Conservation (phyloP, 35 echinoderm and acorn worm species). For the Amphiura filiformis region DNA sequence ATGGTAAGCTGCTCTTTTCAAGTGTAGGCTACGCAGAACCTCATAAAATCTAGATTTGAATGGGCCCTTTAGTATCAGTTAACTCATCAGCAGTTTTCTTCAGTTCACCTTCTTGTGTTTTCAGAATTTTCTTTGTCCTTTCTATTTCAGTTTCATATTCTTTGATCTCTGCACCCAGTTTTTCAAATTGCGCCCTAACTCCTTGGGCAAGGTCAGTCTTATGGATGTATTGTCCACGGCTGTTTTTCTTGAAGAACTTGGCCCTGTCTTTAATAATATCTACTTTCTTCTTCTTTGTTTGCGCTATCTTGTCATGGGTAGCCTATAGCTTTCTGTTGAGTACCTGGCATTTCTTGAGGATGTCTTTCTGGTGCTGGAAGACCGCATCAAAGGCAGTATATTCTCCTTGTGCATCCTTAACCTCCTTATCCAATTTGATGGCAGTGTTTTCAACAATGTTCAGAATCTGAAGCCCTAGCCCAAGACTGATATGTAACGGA, state of each 20-base stretch:
- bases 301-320: not conserved
- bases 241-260: not conserved
- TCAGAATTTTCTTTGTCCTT: not conserved
- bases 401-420: not conserved
- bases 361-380: not conserved
- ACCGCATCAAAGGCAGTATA: not conserved
- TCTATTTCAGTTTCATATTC: not conserved
- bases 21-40: not conserved
- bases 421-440: not conserved
- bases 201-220: not conserved
- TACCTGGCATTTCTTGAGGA: not conserved
- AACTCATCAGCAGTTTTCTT: not conserved
- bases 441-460: not conserved
- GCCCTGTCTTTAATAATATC: not conserved
- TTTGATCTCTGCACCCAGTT: not conserved
- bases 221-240: not conserved
- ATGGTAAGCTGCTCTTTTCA: not conserved
- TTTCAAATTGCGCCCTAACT: not conserved
- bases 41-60: not conserved
- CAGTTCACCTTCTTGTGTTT: not conserved
- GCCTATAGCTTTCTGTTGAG: too few species aligned
- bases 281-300: not conserved
- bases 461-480: not conserved
- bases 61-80: not conserved
- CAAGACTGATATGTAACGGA: not conserved